A percentile compares a stretch with the other conserved stretches of the same genome.
Evolutionary conservation across 2,888 invertebrate genomes (phyloP).

Genomic region (Polyploca ridens): DNA sequence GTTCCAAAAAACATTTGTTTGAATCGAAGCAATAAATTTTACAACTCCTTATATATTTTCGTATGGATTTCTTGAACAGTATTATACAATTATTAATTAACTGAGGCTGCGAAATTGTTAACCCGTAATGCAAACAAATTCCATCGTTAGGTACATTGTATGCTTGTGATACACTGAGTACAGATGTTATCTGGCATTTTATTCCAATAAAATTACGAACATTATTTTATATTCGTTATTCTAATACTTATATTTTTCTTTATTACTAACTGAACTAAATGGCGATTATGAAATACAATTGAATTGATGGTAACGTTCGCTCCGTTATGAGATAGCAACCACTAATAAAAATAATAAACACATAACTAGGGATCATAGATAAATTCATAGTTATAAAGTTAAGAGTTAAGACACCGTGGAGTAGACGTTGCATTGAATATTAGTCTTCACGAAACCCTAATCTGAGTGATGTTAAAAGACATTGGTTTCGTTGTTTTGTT

Average conservation of each 20-base stretch:
- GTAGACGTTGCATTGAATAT: slow-evolving; percentile 29
- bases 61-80: slow-evolving; percentile 55
- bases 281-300: background rate
- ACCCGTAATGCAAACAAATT: slow-evolving; percentile 11
- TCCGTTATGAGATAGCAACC: background rate
- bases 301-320: background rate
- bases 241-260: slow-evolving; percentile 24
- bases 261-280: slow-evolving; percentile 11
- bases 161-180: slow-evolving; percentile 38
- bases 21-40: slow-evolving; percentile 66
- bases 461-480: slow-evolving; percentile 68
- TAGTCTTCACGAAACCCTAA: slow-evolving; percentile 34
- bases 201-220: slow-evolving; percentile 57
- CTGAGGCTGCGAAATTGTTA: slow-evolving; percentile 37
- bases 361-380: slow-evolving; percentile 19
- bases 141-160: slow-evolving; percentile 20
- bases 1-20: slow-evolving; percentile 59
- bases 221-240: slow-evolving; percentile 42
- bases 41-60: slow-evolving; percentile 39
- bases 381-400: slow-evolving; percentile 35
- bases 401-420: slow-evolving; percentile 25
- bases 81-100: slow-evolving; percentile 45
- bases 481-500: slow-evolving; percentile 69
- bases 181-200: slow-evolving; percentile 45
- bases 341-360: slow-evolving; percentile 4